Base-by-base conservation (phyloP, 2,113 vertebrate species). In the Aegotheles bennettii region DNA sequence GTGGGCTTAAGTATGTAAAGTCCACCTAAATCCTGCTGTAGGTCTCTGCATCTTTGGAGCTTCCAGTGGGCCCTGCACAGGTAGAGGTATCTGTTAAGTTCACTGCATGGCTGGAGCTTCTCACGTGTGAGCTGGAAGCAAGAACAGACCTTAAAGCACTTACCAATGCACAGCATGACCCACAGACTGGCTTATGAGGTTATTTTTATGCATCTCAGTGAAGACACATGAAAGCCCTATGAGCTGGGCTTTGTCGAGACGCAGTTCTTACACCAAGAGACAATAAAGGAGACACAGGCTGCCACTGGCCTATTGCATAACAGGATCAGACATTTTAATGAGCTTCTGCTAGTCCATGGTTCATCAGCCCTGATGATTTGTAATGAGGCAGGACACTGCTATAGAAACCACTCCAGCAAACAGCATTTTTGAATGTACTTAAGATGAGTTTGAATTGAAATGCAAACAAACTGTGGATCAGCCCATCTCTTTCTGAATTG, bases 271-370 rank as follows among this genome's bases (percentile, higher is more conserved):
- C 64, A 93, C n/a, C 87, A 35, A 63, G 92, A 60, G 88, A 91
- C 90, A 96, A 93, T 73, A 64, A 78, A 86, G 86, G 90, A 90
- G 90, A 84, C 77, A 83, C 88, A 71, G 95, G 47, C 92, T 92
- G 93, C 92, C 48, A 64, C 64, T 10, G 43, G 76, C 64, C 83
- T 93, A 40, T 84, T 96, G 93, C 92, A 76, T 94, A 96, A 96
- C 73, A 21, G 74, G 96, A 95, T 97, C 93, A 96, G 94, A 90
- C 90, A 45, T 90, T 94, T 80, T 96, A 97, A 97, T 96, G 93
- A 97, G 94, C 95, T 96, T 93, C 88, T 96, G 92, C 56, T 86
- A 33, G 83, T 19, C 83, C 89, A 63, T 21, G 74, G 51, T 42
- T 90, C 61, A 1, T 97, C 94, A 96, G 92, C 80, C 48, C 88